These are phyloP conservation scores for Drosophila rhopaloa DNA, from an alignment of 1,140 invertebrate genomes.

Conservation along the genomic window DNA sequence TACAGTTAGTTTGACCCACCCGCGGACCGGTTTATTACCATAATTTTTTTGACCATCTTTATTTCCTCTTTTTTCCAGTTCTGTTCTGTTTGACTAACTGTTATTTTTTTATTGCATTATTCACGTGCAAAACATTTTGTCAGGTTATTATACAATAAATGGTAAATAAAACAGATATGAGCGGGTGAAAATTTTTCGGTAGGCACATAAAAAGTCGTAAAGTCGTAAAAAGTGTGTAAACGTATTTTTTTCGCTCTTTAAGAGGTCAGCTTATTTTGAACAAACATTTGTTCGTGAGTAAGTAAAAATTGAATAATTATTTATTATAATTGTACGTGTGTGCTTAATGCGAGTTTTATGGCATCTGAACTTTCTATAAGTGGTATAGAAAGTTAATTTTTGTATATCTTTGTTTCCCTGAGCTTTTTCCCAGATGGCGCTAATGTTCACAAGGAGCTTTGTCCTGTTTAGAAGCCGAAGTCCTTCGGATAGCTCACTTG, in stretches of 20 bases:
- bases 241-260: slow-evolving; percentile 10
- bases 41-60: slow-evolving; percentile 19
- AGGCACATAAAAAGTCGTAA: slow-evolving; percentile 18
- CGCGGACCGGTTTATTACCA: slow-evolving; percentile 40
- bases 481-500: slow-evolving; percentile 54
- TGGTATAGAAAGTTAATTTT: slow-evolving; percentile 27
- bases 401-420: slow-evolving; percentile 16
- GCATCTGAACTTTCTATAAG: slow-evolving; percentile 44
- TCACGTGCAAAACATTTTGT: slow-evolving; percentile 3
- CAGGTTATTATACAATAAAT: slow-evolving; percentile 18
- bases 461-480: slow-evolving; percentile 30
- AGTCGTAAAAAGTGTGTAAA: slow-evolving; percentile 28
- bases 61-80: slow-evolving; percentile 30
- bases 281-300: slow-evolving; percentile 37
- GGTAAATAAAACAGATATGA: slow-evolving; percentile 16
- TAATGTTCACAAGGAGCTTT: slow-evolving; percentile 33
- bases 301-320: slow-evolving; percentile 29
- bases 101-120: slow-evolving; percentile 37
- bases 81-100: slow-evolving; percentile 56
- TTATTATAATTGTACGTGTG: slow-evolving; percentile 27
- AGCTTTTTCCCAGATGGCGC: slow-evolving; percentile 60
- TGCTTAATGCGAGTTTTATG: slow-evolving; percentile 39
- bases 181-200: not conserved
- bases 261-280: slow-evolving; percentile 42
- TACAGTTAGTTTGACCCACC: slow-evolving; percentile 54